phyloP scores from a whole-genome alignment of 1,140 invertebrate genomes.

The Drosophila quadrilineata region DNA sequence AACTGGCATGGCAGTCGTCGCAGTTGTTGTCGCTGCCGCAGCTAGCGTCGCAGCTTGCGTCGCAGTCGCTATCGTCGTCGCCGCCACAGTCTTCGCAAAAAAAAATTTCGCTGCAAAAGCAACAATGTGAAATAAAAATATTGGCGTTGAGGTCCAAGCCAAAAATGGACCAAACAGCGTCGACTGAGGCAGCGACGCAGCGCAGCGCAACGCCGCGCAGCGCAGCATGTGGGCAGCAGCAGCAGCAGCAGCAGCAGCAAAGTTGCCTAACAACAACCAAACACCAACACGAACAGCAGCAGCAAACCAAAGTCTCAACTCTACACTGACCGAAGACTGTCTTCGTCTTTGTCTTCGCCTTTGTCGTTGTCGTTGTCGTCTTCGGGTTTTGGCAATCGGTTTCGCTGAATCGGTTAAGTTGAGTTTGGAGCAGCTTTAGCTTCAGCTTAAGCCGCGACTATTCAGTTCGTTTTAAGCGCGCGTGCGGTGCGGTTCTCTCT shows the following conservation, averaged over 20 bases:
- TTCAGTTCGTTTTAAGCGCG: slow-evolving; percentile 80
- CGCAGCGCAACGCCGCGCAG: slow-evolving; percentile 35
- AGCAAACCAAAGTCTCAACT: slow-evolving; percentile 55
- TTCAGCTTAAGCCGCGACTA: slow-evolving; percentile 35
- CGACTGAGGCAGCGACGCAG: slow-evolving; percentile 30
- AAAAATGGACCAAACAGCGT: slow-evolving; percentile 74
- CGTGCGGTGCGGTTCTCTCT: slow-evolving; percentile 77
- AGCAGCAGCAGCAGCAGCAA: slow-evolving; percentile 43
- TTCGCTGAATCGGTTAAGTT: slow-evolving; percentile 25
- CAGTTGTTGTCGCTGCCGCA: slow-evolving; percentile 8
- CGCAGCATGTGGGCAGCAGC: slow-evolving; percentile 66
- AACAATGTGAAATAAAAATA: slow-evolving; percentile 42
- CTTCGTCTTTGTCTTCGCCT: neutral
- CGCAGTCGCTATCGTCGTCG: slow-evolving; percentile 32
- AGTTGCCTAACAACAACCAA: slow-evolving; percentile 68
- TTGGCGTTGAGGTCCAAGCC: slow-evolving; percentile 61
- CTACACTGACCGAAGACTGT: slow-evolving; percentile 41
- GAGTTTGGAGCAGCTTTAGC: slow-evolving; percentile 15
- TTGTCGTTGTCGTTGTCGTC: no score
- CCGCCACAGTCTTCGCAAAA: slow-evolving; percentile 47
- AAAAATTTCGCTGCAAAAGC: slow-evolving; percentile 64
- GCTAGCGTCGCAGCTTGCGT: neutral
- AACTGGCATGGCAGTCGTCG: neutral
- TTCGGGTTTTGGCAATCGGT: slow-evolving; percentile 38
- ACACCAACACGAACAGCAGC: slow-evolving; percentile 26